phyloP scores from a whole-genome alignment of 1,140 invertebrate species.

The Drosophila fuyamai region DNA sequence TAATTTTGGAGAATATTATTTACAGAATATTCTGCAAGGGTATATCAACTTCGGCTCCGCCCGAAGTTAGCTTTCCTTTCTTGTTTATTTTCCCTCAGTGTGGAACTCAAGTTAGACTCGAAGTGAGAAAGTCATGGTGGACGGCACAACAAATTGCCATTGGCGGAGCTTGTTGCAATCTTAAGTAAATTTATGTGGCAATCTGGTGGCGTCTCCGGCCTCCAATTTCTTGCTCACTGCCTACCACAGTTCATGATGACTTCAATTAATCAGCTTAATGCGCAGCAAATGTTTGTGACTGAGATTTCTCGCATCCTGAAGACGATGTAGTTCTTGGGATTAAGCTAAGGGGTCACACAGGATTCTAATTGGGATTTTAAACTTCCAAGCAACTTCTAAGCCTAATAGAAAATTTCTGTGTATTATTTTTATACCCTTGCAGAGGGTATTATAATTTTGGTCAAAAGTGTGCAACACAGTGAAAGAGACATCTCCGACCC shows the following conservation, averaged over 20 bases:
- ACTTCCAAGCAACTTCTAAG: constrained; percentile 1
- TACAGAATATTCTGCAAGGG: too few relatives aligned
- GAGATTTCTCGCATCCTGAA: too few relatives aligned
- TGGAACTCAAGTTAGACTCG: constrained; percentile 32
- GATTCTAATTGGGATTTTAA: constrained; percentile 24
- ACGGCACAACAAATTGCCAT: constrained; percentile 54
- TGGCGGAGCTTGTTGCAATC: constrained; percentile 63
- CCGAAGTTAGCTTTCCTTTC: too few relatives aligned
- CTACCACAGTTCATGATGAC: constrained; percentile 74
- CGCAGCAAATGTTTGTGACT: constrained; percentile 51
- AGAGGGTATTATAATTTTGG: too few relatives aligned
- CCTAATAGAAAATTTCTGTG: background rate
- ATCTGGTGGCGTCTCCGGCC: constrained; percentile 57
- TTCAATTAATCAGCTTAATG: constrained; percentile 80
- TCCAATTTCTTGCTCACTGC: constrained; percentile 43
- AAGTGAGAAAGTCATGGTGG: constrained; percentile 23
- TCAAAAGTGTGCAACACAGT: too few relatives aligned
- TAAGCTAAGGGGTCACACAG: constrained; percentile 27
- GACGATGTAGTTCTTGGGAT: constrained; percentile 27
- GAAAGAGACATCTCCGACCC: too few relatives aligned
- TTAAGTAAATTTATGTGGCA: constrained; percentile 80
- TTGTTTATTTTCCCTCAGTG: constrained; percentile 7
- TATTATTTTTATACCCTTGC: too few relatives aligned
- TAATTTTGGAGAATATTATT: too few relatives aligned
- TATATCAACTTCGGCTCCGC: too few relatives aligned